phyloP scores from a whole-genome alignment of 2,888 invertebrate species.

The Pinctada fucata region DNA sequence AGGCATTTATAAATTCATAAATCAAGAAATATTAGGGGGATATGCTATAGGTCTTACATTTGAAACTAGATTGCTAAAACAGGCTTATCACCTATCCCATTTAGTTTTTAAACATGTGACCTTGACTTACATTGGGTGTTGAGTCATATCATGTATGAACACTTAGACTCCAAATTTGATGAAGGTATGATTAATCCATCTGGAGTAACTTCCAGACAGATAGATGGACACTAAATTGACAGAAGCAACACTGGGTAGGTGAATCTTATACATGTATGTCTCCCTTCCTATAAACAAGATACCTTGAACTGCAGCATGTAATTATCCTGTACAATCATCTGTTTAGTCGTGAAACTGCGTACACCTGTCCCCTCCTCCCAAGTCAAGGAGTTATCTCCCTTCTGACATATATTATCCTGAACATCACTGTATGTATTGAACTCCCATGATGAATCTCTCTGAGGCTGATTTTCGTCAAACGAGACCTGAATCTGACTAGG shows the following conservation, averaged over 20 bases:
- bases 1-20: neutral
- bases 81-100: too few species aligned
- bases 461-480: conserved; percentile 63
- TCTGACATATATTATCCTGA: conserved; percentile 57
- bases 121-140: too few species aligned
- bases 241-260: too few species aligned
- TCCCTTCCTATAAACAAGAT: neutral
- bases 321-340: conserved; percentile 75
- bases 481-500: conserved; percentile 71
- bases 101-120: too few species aligned
- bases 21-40: neutral
- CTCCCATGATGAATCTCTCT: conserved; percentile 66
- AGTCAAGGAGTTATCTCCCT: conserved; percentile 59
- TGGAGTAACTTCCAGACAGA: too few species aligned
- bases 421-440: conserved; percentile 70
- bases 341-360: conserved; percentile 74
- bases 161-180: too few species aligned
- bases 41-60: too few species aligned
- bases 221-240: too few species aligned
- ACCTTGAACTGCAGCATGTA: conserved; percentile 78
- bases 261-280: too few species aligned
- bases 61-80: too few species aligned
- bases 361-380: conserved; percentile 69
- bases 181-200: too few species aligned
- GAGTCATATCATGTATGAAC: too few species aligned